phyloP scores from a whole-genome alignment of 2,888 invertebrate genomes.

The Choristoneura rosaceana region DNA sequence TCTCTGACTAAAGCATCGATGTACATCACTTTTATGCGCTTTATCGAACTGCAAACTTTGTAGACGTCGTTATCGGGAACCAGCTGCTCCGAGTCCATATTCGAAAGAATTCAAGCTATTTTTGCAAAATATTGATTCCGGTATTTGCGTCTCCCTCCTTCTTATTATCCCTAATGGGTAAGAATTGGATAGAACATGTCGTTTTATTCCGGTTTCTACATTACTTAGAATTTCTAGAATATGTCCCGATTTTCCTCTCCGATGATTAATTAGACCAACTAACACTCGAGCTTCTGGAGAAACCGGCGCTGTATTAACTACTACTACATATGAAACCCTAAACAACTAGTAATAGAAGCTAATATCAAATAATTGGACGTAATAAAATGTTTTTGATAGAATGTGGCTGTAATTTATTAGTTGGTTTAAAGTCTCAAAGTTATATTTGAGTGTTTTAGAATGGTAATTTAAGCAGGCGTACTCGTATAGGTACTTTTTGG shows the following conservation, averaged over 20 bases:
- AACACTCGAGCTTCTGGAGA: slow-evolving; percentile 41
- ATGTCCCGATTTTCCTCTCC: slow-evolving; percentile 66
- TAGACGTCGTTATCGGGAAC: slow-evolving; percentile 69
- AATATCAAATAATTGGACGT: background rate
- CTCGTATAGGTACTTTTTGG: too few relatives aligned
- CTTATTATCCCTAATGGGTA: background rate
- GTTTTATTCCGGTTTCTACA: background rate
- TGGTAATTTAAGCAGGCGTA: background rate
- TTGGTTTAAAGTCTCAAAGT: slow-evolving; percentile 24
- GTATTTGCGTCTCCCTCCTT: background rate
- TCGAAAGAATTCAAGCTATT: background rate
- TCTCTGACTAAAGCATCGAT: background rate
- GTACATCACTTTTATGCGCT: slow-evolving; percentile 2
- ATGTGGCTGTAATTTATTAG: slow-evolving; percentile 33
- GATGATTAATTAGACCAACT: slow-evolving; percentile 77
- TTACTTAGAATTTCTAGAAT: background rate
- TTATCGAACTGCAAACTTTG: slow-evolving; percentile 55
- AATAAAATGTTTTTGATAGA: slow-evolving; percentile 35
- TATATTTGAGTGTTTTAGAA: slow-evolving; percentile 21
- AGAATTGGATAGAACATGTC: background rate
- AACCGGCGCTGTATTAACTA: slow-evolving; percentile 26
- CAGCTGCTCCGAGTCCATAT: slow-evolving; percentile 61
- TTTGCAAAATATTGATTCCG: background rate
- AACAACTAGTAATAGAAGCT: slow-evolving; percentile 32
- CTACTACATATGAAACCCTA: slow-evolving; percentile 24